Conservation (phyloP, 2,113 vertebrate genomes). For the Anas platyrhynchos region DNA sequence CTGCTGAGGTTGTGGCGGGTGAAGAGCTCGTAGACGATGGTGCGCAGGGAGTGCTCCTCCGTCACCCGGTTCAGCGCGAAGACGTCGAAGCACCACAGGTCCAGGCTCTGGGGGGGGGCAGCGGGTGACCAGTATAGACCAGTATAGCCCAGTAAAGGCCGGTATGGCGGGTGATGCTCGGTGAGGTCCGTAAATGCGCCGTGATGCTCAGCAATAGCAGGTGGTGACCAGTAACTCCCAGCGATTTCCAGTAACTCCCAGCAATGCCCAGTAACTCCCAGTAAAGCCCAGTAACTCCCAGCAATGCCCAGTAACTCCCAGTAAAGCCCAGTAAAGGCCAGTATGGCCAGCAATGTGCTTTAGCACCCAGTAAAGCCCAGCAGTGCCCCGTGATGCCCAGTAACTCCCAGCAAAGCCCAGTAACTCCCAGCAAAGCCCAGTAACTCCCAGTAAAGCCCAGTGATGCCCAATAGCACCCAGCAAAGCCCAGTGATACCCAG, state of each 20-base stretch:
- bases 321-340: background rate
- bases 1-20: constrained; percentile 90
- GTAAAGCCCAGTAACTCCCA: background rate
- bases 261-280: too few species aligned
- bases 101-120: constrained; percentile 79
- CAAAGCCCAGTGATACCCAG: fast-evolving
- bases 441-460: background rate
- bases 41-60: constrained; percentile 83
- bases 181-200: background rate
- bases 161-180: too few species aligned
- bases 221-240: too few species aligned
- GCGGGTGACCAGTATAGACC: too few species aligned
- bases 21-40: constrained; percentile 89
- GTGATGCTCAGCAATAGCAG: background rate
- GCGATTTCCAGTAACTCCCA: too few species aligned
- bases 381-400: too few species aligned
- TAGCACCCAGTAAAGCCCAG: too few species aligned
- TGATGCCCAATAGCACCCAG: too few species aligned
- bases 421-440: too few species aligned
- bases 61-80: constrained; percentile 87
- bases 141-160: too few species aligned
- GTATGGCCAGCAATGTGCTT: too few species aligned
- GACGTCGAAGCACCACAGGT: constrained; percentile 92
- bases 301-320: background rate
- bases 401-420: too few species aligned